phyloP scores from a whole-genome alignment of 2,888 invertebrate genomes.

The Hirtodrosophila confusa region DNA sequence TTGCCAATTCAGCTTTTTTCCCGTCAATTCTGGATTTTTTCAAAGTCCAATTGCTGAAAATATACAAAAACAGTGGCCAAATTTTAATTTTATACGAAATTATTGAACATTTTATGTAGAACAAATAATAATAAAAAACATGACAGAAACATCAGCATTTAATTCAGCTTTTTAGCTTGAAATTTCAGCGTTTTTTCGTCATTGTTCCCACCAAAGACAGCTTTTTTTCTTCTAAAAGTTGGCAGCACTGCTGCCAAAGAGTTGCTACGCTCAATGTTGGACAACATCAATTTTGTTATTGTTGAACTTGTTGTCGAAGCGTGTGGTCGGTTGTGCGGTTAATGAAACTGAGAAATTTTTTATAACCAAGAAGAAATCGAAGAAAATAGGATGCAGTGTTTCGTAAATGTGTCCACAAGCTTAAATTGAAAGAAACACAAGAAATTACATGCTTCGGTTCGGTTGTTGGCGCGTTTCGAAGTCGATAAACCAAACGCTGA shows the following conservation, averaged over 20 bases:
- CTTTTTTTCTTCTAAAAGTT: too few relatives aligned
- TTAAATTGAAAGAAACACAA: conserved; percentile 13
- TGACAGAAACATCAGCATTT: too few relatives aligned
- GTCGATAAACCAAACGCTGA: conserved; percentile 30
- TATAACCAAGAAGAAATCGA: conserved; percentile 16
- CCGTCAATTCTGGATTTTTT: too few relatives aligned
- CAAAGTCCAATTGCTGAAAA: too few relatives aligned
- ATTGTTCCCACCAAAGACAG: too few relatives aligned
- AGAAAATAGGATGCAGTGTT: conserved; percentile 16
- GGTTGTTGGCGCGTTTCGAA: conserved; percentile 10
- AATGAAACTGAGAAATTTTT: conserved; percentile 17
- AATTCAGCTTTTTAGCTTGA: too few relatives aligned
- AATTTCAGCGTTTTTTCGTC: too few relatives aligned
- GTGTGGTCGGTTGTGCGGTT: conserved; percentile 49
- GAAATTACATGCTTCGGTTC: conserved; percentile 18
- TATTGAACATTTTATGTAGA: too few relatives aligned
- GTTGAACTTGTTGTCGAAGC: conserved; percentile 54
- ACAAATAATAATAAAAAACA: too few relatives aligned
- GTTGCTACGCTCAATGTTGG: neutral
- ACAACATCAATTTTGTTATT: conserved; percentile 41
- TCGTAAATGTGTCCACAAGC: conserved; percentile 16
- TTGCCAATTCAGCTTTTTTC: too few relatives aligned
- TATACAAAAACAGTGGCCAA: too few relatives aligned
- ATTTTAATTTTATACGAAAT: too few relatives aligned
- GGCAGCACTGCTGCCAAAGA: neutral